Evolutionary conservation across 1,140 invertebrate species (phyloP), one percentile per base, ranked within the genome.

Genomic region (Mycetomoellerius zeteki): DNA sequence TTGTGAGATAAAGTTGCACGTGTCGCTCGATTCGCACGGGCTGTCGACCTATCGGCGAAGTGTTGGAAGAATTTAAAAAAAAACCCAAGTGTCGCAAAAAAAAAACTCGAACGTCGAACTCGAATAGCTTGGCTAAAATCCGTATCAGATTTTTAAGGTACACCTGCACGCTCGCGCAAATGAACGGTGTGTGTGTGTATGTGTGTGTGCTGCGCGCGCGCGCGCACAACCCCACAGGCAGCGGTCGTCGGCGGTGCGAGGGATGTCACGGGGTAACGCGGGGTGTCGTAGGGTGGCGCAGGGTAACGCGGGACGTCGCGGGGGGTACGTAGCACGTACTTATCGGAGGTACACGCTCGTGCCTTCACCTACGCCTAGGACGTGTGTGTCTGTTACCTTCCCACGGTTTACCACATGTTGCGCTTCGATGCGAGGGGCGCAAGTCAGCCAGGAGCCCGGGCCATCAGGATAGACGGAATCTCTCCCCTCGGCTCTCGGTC

Each of bases 401-500:
- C 77, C 76, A 91, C 91, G 88, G 86, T 92, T 94, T 94, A 92
- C 94, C 94, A 95, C 94, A 95, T 95, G 94, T 95, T 95, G 94
- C 94, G 94, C 94, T 87, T 93, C 88, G 93, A 91, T 89, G 91
- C 92, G 92, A 90, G 92, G 92, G 93, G 94, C 94, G 94, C 94
- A 94, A 94, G 94, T 94, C 94, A 92, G 93, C 92, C 92, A 93
- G 92, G 89, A 92, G 94, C 94, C 94, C 94, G 94, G 94, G 94
- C 94, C 93, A 94, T 92, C 92, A 93, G 93, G 92, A 94, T 89
- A 92, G 91, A 93, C 91, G 91, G 90, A 90, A 89, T 93, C 89
- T 93, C 91, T 94, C 91, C 86, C 89, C 89, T 85, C 87, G 87
- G 84, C 75, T 92, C 86, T 92, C 86, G 89, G 90, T 94, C 93